Base-by-base conservation (phyloP, 2,797 vertebrate species). In the Onychomys leucogaster region DNA sequence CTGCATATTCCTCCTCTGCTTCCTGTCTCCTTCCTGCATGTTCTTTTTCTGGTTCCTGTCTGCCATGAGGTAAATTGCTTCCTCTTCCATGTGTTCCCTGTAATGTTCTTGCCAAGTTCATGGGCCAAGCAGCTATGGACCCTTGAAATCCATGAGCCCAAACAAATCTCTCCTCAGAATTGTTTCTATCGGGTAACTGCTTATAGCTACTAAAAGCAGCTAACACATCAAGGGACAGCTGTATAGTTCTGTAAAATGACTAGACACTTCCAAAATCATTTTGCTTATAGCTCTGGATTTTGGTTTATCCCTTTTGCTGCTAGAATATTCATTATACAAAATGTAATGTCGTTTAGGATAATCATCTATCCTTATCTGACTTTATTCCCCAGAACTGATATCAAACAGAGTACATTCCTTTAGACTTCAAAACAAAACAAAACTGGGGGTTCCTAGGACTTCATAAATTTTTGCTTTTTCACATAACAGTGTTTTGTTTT, bases 211-310 rank as follows among this genome's bases (percentile, higher is more conserved):
- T n/a, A 27, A 77, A 76, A 89, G 41, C 43, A 89, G 0, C 32
- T 63, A 49, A 10, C 7, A 16, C 23, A 16, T 77, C 87, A 46
- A 89, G 37, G 10, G 29, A 76, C 11, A 34, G 57, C 43, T 75
- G 67, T 34, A 43, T 41, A 77, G 71, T 83, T 85, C 63, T 71
- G 37, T 65, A 91, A 91, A 41, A n/a, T 55, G 9, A 73, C 43
- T 61, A 94, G 93, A 95, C 61, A 89, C 67, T 90, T 95, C n/a
- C 23, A 46, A 77, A 76, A 94, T 29, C 55, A n/a, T 81, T 93
- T 77, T 49, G 43, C 73, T 93, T 46, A 8, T 67, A 71, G 52
- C 80, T 96, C 57, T 88, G 46, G 75, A 49, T 91, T 94, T 86
- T 71, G 29, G 43, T 34, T 61, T 25, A 11, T 78, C 25, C 92